Evolutionary conservation across 2,888 invertebrate genomes (phyloP), one percentile per base, ranked within the genome.

Genomic region (Pseudeuparius sepicola): DNA sequence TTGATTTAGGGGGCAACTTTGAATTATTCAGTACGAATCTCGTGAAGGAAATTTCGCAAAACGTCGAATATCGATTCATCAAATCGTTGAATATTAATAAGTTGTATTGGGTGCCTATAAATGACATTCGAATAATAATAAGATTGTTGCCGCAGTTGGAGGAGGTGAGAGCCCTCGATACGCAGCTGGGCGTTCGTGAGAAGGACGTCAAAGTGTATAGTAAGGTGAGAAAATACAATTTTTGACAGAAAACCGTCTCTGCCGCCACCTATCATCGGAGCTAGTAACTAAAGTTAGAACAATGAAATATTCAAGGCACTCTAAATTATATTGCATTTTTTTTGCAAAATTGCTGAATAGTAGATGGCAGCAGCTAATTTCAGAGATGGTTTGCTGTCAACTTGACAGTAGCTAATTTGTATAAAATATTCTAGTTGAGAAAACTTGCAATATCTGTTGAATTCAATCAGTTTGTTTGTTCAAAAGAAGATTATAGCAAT

Each of bases 131-230:
- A 25, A 27, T 20, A 13, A 28, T 43, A 12, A 17, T 43, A n/a
- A 43, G 39, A 36, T 6, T 13, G 14, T 23, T 43, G 4, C 13
- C 39, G 2, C 40, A 41, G 23, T 34, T 43, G 10, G 38, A 39
- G 17, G 39, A 38, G 27, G 24, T 43, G 17, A 31, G 25, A 13
- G 43, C 43, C n/a, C 16, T 43, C 14, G 39, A 43, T 28, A 43
- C 43, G 13, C 28, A 24, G 18, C 29, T 43, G 29, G 31, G 41
- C 30, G 6, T 43, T 7, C 14, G 41, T 25, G 25, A 20, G 14
- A 39, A 36, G 34, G 41, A 41, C 34, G 14, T 43, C 6, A 23
- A 34, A 20, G 14, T 39, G 4, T 43, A 43, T 34, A 24, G 36
- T 14, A 41, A 39, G 15, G 42, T 37, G 35, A 36, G 37, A 31